phyloP scores from a whole-genome alignment of 2,888 invertebrate species.

The Cordilura impudica region DNA sequence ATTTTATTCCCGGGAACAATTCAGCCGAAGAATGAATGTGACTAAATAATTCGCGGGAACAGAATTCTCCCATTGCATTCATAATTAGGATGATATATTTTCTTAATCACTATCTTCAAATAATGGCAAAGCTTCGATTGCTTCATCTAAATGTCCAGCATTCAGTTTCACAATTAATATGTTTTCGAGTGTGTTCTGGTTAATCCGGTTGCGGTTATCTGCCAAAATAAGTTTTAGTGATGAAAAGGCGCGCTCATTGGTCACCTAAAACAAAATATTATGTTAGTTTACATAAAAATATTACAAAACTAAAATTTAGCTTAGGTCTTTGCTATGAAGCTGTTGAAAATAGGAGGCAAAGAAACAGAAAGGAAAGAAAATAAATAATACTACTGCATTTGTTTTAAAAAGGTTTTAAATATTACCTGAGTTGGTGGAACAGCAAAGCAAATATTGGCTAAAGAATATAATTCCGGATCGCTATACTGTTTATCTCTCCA shows the following conservation, averaged over 20 bases:
- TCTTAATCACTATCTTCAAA: no score
- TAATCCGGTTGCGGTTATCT: conserved; percentile 24
- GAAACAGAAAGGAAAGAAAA: background rate
- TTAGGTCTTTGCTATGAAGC: no score
- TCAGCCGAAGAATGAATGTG: no score
- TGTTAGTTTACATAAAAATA: background rate
- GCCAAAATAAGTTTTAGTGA: conserved; percentile 12
- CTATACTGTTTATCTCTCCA: conserved; percentile 36
- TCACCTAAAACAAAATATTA: background rate
- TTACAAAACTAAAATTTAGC: no score
- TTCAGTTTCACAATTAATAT: conserved; percentile 26
- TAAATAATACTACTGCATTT: background rate
- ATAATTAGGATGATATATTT: no score
- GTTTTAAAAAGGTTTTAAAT: no score
- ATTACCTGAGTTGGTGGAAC: conserved; percentile 44
- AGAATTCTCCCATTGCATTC: no score
- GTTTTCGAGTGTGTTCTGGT: conserved; percentile 12
- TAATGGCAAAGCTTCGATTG: background rate
- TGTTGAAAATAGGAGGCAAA: no score
- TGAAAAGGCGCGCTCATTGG: conserved; percentile 24
- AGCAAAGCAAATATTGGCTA: conserved; percentile 27
- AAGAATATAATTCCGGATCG: conserved; percentile 35
- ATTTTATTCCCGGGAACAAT: no score
- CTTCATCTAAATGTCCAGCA: conserved; percentile 7
- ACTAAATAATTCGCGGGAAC: no score